A percentile compares a stretch with the other conserved stretches of the same genome.
Evolutionary conservation across 2,888 invertebrate species (phyloP).

Genomic region (Lycophotia porphyrea): DNA sequence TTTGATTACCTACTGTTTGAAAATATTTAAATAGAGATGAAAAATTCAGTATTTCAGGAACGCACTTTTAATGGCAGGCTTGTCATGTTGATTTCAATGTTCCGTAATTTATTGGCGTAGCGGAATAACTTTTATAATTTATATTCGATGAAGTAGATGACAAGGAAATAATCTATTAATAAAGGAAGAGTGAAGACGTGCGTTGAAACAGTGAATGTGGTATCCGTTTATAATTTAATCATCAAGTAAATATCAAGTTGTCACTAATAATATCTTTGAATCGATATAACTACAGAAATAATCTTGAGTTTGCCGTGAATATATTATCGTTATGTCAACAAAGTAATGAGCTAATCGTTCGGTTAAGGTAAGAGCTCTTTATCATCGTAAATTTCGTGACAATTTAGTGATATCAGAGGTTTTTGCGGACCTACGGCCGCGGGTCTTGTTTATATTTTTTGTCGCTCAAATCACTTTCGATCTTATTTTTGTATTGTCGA

Average conservation of each 20-base stretch:
- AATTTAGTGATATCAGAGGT: slow-evolving; percentile 30
- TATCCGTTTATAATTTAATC: slow-evolving; percentile 44
- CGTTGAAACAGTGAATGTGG: slow-evolving; percentile 37
- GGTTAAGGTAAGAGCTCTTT: slow-evolving; percentile 75
- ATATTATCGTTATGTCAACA: slow-evolving; percentile 83
- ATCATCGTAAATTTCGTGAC: slow-evolving; percentile 29
- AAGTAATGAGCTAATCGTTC: slow-evolving; percentile 83
- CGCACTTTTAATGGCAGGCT: slow-evolving; percentile 82
- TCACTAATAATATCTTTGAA: slow-evolving; percentile 78
- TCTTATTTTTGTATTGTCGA: slow-evolving; percentile 58
- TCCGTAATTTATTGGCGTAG: slow-evolving; percentile 72
- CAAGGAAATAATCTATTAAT: slow-evolving; percentile 46
- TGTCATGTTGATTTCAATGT: slow-evolving; percentile 83
- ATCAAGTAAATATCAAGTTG: slow-evolving; percentile 65
- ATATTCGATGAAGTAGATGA: slow-evolving; percentile 57
- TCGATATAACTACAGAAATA: slow-evolving; percentile 85
- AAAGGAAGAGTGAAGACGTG: slow-evolving; percentile 32
- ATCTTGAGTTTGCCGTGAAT: slow-evolving; percentile 80
- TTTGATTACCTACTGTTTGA: not conserved
- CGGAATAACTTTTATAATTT: slow-evolving; percentile 62
- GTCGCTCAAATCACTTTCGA: slow-evolving; percentile 43
- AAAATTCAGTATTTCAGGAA: slow-evolving; percentile 64
- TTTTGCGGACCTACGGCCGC: slow-evolving; percentile 35
- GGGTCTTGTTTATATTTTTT: slow-evolving; percentile 66
- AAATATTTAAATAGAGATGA: not conserved